Evolutionary conservation across 2,113 vertebrate species (phyloP).

Genomic region (Microcebus griseorufus): DNA sequence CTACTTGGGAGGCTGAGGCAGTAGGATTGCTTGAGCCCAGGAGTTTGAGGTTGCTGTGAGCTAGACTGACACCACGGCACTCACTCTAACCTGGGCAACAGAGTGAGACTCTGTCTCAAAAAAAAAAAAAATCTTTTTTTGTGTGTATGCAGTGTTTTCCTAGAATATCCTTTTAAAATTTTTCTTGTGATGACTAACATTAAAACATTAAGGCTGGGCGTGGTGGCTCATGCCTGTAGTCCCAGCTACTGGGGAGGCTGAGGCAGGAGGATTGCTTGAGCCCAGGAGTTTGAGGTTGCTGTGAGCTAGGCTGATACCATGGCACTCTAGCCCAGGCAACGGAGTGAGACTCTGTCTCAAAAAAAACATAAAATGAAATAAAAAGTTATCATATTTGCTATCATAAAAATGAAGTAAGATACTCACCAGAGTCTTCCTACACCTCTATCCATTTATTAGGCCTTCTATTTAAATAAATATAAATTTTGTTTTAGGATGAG

Average conservation of each 20-base stretch:
- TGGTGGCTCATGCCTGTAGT: too few species aligned
- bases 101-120: too few species aligned
- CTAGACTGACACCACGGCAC: too few species aligned
- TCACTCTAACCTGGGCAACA: too few species aligned
- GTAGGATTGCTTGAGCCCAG: too few species aligned
- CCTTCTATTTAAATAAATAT: background rate
- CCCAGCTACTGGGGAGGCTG: too few species aligned
- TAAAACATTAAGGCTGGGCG: background rate
- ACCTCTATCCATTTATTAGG: background rate
- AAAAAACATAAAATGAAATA: background rate
- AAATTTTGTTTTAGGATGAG: slow-evolving; percentile 48
- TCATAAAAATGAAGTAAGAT: slow-evolving; percentile 19
- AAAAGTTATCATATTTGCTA: background rate
- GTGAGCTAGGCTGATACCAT: background rate
- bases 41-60: too few species aligned
- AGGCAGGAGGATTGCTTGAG: background rate
- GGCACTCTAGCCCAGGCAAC: background rate
- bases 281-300: background rate
- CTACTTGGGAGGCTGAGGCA: too few species aligned
- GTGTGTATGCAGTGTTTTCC: background rate
- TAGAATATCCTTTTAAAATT: background rate
- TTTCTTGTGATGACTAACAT: background rate
- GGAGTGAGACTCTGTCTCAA: background rate
- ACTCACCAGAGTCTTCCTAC: background rate
- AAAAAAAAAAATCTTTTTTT: background rate